phyloP scores from a whole-genome alignment of 2,797 vertebrate species.

The Sparidentex hasta region DNA sequence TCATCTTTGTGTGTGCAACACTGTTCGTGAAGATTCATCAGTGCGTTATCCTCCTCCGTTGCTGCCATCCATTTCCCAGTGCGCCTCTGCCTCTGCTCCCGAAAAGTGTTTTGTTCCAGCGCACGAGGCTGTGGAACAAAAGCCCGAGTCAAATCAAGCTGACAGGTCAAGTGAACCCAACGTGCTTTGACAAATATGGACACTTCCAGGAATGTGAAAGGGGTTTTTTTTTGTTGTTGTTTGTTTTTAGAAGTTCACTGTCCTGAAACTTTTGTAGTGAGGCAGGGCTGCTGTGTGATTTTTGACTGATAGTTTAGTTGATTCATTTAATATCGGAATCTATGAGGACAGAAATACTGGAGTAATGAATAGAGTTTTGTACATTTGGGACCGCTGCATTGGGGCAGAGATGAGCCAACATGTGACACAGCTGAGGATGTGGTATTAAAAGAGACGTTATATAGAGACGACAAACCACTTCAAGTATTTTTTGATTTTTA shows the following conservation, averaged over 20 bases:
- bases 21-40: not conserved
- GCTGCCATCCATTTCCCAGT: slow-evolving; percentile 33
- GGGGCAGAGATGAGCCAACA: slow-evolving; percentile 23
- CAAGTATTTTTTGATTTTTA: too few species aligned
- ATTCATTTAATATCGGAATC: slow-evolving; percentile 66
- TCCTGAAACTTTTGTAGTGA: slow-evolving; percentile 38
- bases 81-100: slow-evolving; percentile 26
- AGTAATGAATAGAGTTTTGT: slow-evolving; percentile 39
- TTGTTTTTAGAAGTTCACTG: slow-evolving; percentile 20
- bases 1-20: slow-evolving; percentile 14
- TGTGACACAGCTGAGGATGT: not conserved
- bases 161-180: slow-evolving; percentile 56
- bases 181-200: slow-evolving; percentile 55
- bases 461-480: too few species aligned
- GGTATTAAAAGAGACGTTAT: not conserved
- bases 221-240: not conserved
- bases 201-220: slow-evolving; percentile 32
- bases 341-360: slow-evolving; percentile 12
- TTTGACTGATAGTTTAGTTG: slow-evolving; percentile 62
- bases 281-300: slow-evolving; percentile 21
- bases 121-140: slow-evolving; percentile 42
- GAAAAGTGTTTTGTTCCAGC: slow-evolving; percentile 44
- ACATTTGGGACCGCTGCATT: slow-evolving; percentile 26
- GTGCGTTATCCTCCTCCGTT: slow-evolving; percentile 15
- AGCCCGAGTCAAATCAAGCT: slow-evolving; percentile 51